Base-by-base conservation (phyloP, 2,113 vertebrate species). In the Hepsetus odoe region DNA sequence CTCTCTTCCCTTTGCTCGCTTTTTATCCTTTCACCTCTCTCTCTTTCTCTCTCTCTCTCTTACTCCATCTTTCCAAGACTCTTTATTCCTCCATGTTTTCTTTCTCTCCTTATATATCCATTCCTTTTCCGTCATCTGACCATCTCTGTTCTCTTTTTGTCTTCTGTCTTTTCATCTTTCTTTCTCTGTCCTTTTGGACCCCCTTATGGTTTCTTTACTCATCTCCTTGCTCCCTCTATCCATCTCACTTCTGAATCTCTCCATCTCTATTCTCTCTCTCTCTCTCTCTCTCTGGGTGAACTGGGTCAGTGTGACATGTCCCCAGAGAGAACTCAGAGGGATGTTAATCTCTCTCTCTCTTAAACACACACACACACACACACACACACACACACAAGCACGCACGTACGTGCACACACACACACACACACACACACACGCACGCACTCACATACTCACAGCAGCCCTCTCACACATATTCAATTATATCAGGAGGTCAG, bases 401-500 rank as follows among this genome's bases (percentile, higher is more conserved):
- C n/a, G n/a, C n/a, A n/a, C n/a, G n/a, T n/a, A n/a, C n/a, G n/a
- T n/a, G n/a, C n/a, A n/a, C n/a, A n/a, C n/a, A n/a, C n/a, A n/a
- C n/a, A n/a, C n/a, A n/a, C 38, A 67, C 38, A 67, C 38, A 44
- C 40, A 30, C 66, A 68, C 40, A 30, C 40, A 30, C 66, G 46
- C 42, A 68, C 66, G 22, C 44, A 53, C 67, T 51, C 14, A 51
- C 44, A 51, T 8, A 28, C 40, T 46, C n/a, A 44, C 65, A 67
- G 22, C 64, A 26, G 35, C 6, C 59, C 28, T 69, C 82, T 30
- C 77, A 42, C 32, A 79, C 56, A 79, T 83, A 83, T 83, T 83
- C 58, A 79, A 83, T 83, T 83, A 79, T 79, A 70, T 49, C 40
- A 62, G 75, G 76, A 74, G 76, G 76, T 76, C 76, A 71, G 67